Percentiles rank a stretch among this genome's conserved stretches.
phyloP scores from a whole-genome alignment of 2,113 vertebrate species.

The Monarcha castaneiventris region DNA sequence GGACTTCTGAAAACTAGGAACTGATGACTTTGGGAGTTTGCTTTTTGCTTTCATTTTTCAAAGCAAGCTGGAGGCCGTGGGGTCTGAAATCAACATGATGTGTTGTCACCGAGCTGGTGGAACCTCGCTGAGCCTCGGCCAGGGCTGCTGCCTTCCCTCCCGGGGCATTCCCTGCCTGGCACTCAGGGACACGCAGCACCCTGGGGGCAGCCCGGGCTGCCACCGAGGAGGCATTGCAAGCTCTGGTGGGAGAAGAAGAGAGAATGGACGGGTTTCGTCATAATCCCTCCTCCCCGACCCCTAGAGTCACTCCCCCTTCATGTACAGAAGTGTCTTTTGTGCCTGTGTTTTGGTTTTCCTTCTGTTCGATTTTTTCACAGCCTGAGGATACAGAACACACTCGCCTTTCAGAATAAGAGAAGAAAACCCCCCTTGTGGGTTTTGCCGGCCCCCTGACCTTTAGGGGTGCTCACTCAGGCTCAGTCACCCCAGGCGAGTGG shows the following conservation, averaged over 20 bases:
- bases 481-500: neutral
- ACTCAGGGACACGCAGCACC: fast-evolving
- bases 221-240: neutral
- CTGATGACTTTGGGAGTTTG: fast-evolving
- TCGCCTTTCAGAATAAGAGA: neutral
- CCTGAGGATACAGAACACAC: neutral
- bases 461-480: neutral
- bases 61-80: fast-evolving
- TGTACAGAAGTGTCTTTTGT: neutral
- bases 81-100: fast-evolving
- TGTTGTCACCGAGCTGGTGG: neutral
- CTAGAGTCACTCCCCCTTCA: neutral
- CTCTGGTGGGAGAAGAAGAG: neutral
- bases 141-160: neutral
- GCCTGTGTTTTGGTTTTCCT: neutral
- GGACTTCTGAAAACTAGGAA: neutral
- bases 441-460: neutral
- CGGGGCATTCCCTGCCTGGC: fast-evolving
- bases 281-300: neutral
- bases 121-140: neutral
- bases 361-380: neutral
- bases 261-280: neutral
- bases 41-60: neutral
- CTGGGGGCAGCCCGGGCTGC: fast-evolving
- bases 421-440: neutral